A percentile compares a stretch with the other conserved stretches of the same genome.
These are phyloP conservation scores for Meteorus sp. DNA, from an alignment of 1,140 invertebrate genomes.

Conservation along the genomic window DNA sequence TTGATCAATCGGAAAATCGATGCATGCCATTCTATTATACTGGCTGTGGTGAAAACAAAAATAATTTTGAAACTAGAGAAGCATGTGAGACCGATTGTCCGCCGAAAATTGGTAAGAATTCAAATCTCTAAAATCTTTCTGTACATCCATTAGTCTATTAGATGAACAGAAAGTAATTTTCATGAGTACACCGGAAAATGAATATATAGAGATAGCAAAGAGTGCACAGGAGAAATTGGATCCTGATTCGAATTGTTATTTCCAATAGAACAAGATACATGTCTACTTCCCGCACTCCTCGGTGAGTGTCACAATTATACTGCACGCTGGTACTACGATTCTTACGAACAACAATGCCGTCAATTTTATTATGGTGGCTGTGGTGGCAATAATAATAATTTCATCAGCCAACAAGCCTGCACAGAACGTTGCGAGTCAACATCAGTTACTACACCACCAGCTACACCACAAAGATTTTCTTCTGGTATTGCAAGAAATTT, in stretches of 20 bases:
- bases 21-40: constrained; percentile 96
- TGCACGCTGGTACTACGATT: constrained; percentile 83
- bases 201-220: not conserved
- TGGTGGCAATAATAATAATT: constrained; percentile 81
- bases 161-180: too few species aligned
- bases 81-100: constrained; percentile 83
- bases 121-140: too few species aligned
- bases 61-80: constrained; percentile 78
- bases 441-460: constrained; percentile 42
- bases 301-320: constrained; percentile 82
- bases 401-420: constrained; percentile 69
- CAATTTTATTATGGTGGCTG: constrained; percentile 84
- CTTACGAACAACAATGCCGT: constrained; percentile 68
- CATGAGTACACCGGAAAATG: constrained; percentile 7
- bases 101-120: constrained; percentile 72
- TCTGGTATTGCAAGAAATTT: constrained; percentile 6
- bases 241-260: constrained; percentile 12
- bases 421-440: constrained; percentile 62
- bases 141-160: too few species aligned
- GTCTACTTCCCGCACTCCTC: constrained; percentile 72
- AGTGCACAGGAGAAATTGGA: too few species aligned
- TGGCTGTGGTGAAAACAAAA: constrained; percentile 88
- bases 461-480: constrained; percentile 34
- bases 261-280: constrained; percentile 68
- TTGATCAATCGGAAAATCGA: constrained; percentile 78